Base-by-base conservation (phyloP, 2,113 vertebrate species). In the Eurypyga helias region DNA sequence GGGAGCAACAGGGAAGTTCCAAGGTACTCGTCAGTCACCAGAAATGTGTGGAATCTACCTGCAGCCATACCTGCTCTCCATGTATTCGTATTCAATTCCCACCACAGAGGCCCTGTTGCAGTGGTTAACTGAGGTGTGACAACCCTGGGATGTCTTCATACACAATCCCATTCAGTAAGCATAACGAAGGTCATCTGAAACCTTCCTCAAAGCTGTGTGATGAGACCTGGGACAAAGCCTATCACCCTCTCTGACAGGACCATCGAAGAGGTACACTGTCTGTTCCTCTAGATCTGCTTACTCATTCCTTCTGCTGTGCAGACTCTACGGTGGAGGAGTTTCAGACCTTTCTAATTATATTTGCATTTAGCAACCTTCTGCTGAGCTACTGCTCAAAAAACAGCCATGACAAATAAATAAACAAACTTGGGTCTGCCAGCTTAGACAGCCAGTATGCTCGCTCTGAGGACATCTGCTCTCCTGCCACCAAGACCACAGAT, bases 331-430 rank as follows among this genome's bases (percentile, higher is more conserved):
- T 26, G 31, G 26, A 83, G 51, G 51, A 83, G 33, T 93, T 93
- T 95, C 81, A 93, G 77, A 79, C 57, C 34, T 84, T 89, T 87
- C 57, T 88, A 69, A 89, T 85, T 94, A 64, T 38, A 80, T 58
- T 87, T 81, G 48, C 33, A 61, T 90, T 81, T 83, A 85, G 25
- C 48, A 86, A 60, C 51, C 33, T 83, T 89, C 65, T 93, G 55
- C 83, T 77, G 80, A 69, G 58, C 77, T 95, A 78, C 76, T 83
- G n/a, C 25, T 93, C 36, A 61, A 62, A 75, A 71, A 87, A 41
- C 23, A 90, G 33, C 33, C 36, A 41, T 38, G 77, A 73, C 43
- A 90, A 86, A 86, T n/a, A 95, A 77, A 85, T 41, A 82, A 80
- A 51, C 55, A 66, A 83, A 55, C 23, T 49, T 18, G 5, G 19